A percentile compares a stretch with the other conserved stretches of the same genome.
phyloP scores from a whole-genome alignment of 2,888 invertebrate species.

The Drosophila testacea region DNA sequence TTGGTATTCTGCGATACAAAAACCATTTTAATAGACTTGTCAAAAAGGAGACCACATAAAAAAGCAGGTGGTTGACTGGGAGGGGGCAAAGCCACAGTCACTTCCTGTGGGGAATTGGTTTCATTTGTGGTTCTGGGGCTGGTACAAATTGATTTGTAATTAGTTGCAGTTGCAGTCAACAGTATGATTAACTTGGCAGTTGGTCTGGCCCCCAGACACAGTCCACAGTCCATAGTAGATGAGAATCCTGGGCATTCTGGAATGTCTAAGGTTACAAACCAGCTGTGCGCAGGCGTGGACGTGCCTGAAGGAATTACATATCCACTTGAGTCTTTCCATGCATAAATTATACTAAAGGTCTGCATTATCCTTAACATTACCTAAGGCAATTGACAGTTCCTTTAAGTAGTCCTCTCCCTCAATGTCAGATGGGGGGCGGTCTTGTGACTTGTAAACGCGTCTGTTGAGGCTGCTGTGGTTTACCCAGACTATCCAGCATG shows the following conservation, averaged over 20 bases:
- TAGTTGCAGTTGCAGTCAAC: conserved; percentile 81
- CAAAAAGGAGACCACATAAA: conserved; percentile 45
- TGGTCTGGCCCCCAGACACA: conserved; percentile 43
- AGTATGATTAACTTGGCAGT: conserved; percentile 67
- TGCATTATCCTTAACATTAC: conserved; percentile 55
- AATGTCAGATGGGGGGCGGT: conserved; percentile 50
- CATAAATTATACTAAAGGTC: conserved; percentile 63
- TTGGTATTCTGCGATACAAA: no score
- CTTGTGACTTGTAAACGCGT: conserved; percentile 63
- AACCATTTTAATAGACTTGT: conserved; percentile 52
- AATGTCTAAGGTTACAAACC: conserved; percentile 55
- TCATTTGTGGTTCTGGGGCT: conserved; percentile 52
- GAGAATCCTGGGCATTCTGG: conserved; percentile 2
- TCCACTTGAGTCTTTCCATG: conserved; percentile 62
- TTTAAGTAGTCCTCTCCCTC: conserved; percentile 49
- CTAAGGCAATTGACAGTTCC: conserved; percentile 67
- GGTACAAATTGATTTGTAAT: conserved; percentile 84
- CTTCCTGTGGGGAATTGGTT: conserved; percentile 65
- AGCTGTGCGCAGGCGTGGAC: conserved; percentile 71
- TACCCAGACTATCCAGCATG: conserved; percentile 51
- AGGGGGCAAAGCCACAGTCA: conserved; percentile 28
- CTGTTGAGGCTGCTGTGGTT: conserved; percentile 54
- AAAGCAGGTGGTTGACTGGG: conserved; percentile 38
- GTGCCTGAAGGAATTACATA: conserved; percentile 37
- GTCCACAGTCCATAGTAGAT: conserved; percentile 4